These are phyloP conservation scores for Amphimedon queenslandica DNA, from an alignment of 37 sponge, comb jelly and placozoan genomes.

Conservation along the genomic window DNA sequence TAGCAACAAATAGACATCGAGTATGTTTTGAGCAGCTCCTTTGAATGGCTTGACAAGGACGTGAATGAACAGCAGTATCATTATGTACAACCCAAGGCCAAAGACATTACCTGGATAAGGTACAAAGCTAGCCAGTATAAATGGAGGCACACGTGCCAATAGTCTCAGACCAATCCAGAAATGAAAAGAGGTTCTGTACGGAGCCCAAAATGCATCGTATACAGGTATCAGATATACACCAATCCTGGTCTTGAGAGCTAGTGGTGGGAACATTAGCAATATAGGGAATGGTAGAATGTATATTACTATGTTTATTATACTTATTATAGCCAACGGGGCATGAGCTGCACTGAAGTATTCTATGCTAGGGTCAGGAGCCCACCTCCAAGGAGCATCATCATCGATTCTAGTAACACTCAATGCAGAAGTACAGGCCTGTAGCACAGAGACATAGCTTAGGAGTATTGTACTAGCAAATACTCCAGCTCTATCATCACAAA, in stretches of 20 bases:
- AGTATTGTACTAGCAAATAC: constrained; percentile 1
- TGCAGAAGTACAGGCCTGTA: neutral
- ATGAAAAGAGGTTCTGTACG: constrained; percentile 21
- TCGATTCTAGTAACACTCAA: neutral
- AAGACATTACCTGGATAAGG: constrained; percentile 2
- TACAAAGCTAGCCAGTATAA: neutral
- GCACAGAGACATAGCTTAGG: neutral
- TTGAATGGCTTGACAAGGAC: constrained; percentile 20
- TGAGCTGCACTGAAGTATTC: constrained; percentile 26
- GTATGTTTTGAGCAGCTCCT: constrained; percentile 10
- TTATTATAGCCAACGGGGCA: constrained; percentile 13
- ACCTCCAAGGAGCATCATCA: neutral
- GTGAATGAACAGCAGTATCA: constrained; percentile 12
- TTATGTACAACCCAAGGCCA: neutral
- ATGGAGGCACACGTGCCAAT: constrained; percentile 20
- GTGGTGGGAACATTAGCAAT: constrained; percentile 18
- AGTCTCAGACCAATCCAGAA: constrained; percentile 61
- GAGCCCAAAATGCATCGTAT: constrained; percentile 48
- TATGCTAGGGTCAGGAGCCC: constrained; percentile 32
- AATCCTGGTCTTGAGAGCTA: neutral
- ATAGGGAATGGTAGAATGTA: constrained; percentile 28
- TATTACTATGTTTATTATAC: constrained; percentile 13
- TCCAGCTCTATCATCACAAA: neutral
- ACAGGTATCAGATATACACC: constrained; percentile 18
- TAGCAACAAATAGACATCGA: constrained; percentile 16